These are phyloP conservation scores for Elymnias hypermnestra DNA, from an alignment of 1,140 invertebrate species.

Conservation along the genomic window DNA sequence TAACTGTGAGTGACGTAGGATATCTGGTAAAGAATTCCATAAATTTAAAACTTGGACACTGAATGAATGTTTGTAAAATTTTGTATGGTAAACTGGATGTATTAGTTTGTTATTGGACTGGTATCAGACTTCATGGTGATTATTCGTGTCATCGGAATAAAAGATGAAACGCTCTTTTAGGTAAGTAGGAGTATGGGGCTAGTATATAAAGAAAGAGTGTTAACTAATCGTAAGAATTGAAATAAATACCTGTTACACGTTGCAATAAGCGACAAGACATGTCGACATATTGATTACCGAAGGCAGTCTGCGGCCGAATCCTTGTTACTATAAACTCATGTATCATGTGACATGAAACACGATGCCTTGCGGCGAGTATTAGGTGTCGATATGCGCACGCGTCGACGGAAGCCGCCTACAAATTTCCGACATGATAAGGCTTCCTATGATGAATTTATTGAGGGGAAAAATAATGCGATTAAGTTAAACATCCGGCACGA, in stretches of 20 bases:
- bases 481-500: slow-evolving; percentile 1
- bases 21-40: no score
- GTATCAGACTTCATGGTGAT: no score
- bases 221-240: not conserved
- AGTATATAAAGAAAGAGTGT: no score
- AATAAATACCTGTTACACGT: not conserved
- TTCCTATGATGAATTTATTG: slow-evolving; percentile 32
- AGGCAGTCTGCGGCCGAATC: slow-evolving; percentile 29
- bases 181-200: no score
- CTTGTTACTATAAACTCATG: slow-evolving; percentile 27
- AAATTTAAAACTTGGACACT: no score
- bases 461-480: not conserved
- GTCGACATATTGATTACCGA: slow-evolving; percentile 25
- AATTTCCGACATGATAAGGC: slow-evolving; percentile 56
- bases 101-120: no score
- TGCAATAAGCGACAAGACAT: not conserved
- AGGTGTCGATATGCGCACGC: slow-evolving; percentile 52
- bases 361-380: slow-evolving; percentile 42
- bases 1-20: no score
- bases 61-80: no score
- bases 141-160: no score
- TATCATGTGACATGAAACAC: slow-evolving; percentile 32
- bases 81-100: no score
- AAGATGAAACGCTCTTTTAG: no score
- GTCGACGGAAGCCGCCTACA: slow-evolving; percentile 55